Evolutionary conservation across 2,888 invertebrate species (phyloP).

Genomic region (Drosophila vallismaia): DNA sequence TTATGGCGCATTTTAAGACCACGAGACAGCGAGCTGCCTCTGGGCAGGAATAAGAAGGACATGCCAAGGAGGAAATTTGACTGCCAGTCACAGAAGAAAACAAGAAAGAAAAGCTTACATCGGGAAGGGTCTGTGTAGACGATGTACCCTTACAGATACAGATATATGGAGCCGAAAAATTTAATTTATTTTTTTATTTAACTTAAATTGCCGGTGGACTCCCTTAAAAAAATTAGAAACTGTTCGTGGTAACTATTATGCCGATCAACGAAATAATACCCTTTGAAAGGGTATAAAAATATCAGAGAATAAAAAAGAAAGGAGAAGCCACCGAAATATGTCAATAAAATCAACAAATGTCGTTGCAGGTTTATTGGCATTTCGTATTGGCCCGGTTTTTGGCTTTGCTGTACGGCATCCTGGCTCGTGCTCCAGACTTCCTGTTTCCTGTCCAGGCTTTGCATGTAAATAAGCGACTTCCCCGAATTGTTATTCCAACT

Average conservation of each 20-base stretch:
- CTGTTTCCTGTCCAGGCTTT: constrained; percentile 18
- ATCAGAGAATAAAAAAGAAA: constrained; percentile 1
- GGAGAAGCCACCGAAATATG: constrained; percentile 57
- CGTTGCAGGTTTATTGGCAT: constrained; percentile 52
- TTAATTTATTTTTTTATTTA: no score
- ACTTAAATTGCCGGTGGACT: no score
- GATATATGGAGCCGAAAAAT: no score
- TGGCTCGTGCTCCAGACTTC: constrained; percentile 7
- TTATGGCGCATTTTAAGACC: constrained; percentile 75
- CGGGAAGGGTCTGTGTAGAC: no score
- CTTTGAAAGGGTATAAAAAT: background rate
- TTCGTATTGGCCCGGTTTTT: constrained; percentile 24
- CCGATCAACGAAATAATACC: background rate
- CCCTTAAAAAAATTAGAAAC: no score
- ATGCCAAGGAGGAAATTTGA: constrained; percentile 59
- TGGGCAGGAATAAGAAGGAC: constrained; percentile 46
- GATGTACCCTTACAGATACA: no score
- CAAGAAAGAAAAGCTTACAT: no score
- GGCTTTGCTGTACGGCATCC: constrained; percentile 1
- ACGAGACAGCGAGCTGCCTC: constrained; percentile 28
- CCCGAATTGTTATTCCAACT: constrained; percentile 58
- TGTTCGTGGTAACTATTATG: no score
- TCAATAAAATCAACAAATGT: constrained; percentile 78
- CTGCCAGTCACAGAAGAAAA: constrained; percentile 52
- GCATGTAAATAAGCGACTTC: constrained; percentile 67